Evolutionary conservation across 1,140 invertebrate species (phyloP), one percentile per base, ranked within the genome.

Genomic region (Berghia stephanieae): DNA sequence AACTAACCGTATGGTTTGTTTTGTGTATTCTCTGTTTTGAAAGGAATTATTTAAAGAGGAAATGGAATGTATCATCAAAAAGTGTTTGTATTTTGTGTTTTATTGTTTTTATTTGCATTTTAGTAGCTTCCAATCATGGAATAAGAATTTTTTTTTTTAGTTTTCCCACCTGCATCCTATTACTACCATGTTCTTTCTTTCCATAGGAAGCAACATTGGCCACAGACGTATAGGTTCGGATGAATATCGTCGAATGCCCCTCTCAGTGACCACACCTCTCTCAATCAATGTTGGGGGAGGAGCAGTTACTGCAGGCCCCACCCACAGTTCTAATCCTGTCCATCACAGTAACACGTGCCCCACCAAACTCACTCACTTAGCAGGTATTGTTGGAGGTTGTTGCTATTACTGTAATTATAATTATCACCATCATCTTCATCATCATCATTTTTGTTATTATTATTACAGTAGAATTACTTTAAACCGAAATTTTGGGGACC

Each of bases 191-290:
- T n/a, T 34, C 57, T 34, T 63, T 36, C 16, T n/a, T 63, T n/a
- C 10, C 27, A 6, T 63, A 31, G 44, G 68, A 70, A 70, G 34
- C 21, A 10, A 70, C 42, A 74, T 80, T 69, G 81, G 82, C 57
- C 86, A 87, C 76, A 78, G 84, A 36, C 75, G 86, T 4, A 84
- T 83, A 69, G 85, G 85, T 49, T 87, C 85, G 38, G 84, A 87
- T 75, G 85, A 85, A 60, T 80, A 81, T 68, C 60, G 69, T 40
- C 46, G 72, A 55, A 24, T 79, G 52, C 77, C 71, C n/a, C n/a
- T n/a, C 55, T 74, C 52, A 72, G 78, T 40, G 79, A 80, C 63
- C 73, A 79, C 36, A 73, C 81, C 52, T 79, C 81, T 77, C 57
- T 78, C 57, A 75, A 79, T 79, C 63, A 78, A 71, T 57, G 52